Conservation (phyloP, 2,113 vertebrate genomes). For the Stegastes partitus region DNA sequence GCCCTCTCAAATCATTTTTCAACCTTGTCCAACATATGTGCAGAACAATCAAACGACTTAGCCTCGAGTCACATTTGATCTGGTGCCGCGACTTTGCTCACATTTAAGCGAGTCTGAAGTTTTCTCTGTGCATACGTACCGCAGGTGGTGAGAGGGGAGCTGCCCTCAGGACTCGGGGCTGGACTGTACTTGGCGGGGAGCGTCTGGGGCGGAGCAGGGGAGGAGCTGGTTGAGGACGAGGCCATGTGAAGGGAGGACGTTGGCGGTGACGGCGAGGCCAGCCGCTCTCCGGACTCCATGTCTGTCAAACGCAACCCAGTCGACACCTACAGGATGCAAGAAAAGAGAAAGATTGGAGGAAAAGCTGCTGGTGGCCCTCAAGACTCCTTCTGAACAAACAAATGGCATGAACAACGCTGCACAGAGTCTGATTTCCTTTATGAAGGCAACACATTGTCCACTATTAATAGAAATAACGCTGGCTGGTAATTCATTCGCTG, state of each 20-base stretch:
- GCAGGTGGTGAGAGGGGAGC: constrained; percentile 85
- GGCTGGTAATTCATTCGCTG: no score
- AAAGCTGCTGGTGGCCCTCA: constrained; percentile 16
- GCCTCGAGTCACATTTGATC: constrained; percentile 4
- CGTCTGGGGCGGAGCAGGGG: constrained; percentile 82
- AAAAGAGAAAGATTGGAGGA: background rate
- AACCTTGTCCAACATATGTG: constrained; percentile 5
- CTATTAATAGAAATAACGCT: no score
- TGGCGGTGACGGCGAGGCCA: constrained; percentile 83
- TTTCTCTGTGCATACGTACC: constrained; percentile 76
- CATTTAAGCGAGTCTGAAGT: background rate
- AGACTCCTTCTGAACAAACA: constrained; percentile 16
- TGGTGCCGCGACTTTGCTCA: background rate
- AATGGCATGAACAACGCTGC: background rate
- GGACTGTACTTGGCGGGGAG: constrained; percentile 83
- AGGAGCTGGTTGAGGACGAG: constrained; percentile 84
- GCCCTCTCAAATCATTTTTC: no score
- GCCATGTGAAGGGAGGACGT: constrained; percentile 84
- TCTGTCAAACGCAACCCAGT: constrained; percentile 82
- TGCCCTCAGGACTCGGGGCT: constrained; percentile 76
- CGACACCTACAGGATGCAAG: constrained; percentile 48
- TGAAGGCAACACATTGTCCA: no score
- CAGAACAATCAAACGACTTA: constrained; percentile 7
- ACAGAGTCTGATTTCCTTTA: background rate
- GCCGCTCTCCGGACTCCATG: constrained; percentile 94